Evolutionary conservation across 2,113 vertebrate genomes (phyloP), one percentile per base, ranked within the genome.

Genomic region (Cervus canadensis): DNA sequence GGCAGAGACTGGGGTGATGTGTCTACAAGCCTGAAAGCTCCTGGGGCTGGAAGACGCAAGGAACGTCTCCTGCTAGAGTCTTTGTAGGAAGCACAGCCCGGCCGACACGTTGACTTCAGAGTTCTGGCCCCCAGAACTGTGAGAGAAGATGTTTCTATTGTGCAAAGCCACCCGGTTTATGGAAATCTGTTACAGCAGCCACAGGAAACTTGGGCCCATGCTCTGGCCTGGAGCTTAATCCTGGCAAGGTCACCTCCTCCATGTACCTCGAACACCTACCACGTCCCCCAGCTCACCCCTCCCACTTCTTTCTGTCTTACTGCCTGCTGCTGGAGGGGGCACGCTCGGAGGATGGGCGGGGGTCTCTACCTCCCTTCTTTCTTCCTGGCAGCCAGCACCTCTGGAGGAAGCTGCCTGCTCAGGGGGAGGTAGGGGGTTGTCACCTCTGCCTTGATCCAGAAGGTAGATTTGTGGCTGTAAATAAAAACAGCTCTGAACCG

Each of bases 281-380:
- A n/a, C 12, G 6, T 16, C 23, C 21, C 67, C 26, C 2, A 21
- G 78, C 8, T 14, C 78, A 5, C 3, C 43, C 25, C 0, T 1
- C 43, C 7, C 1, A 2, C 6, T 30, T 33, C 74, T n/a, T 30
- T 23, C 71, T n/a, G 43, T 12, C 67, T 87, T 25, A 0, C 33
- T 33, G n/a, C 57, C 33, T 16, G n/a, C 23, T 3, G 33, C 57
- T 40, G 33, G 30, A 15, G 17, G 1, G 14, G 36, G 45, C 23
- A 14, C 0, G 19, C 11, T 14, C 25, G 0, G 19, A 16, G 64
- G 43, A 28, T 8, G 7, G 54, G 9, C 0, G 2, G 28, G 36
- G 45, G 19, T 7, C 50, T 25, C 4, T 2, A 4, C 9, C 14
- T 25, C 26, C 23, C 28, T 3, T 45, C 60, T 56, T 57, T 14